These are phyloP conservation scores for Schizotus pectinicornis DNA, from an alignment of 2,888 invertebrate genomes.

Conservation along the genomic window DNA sequence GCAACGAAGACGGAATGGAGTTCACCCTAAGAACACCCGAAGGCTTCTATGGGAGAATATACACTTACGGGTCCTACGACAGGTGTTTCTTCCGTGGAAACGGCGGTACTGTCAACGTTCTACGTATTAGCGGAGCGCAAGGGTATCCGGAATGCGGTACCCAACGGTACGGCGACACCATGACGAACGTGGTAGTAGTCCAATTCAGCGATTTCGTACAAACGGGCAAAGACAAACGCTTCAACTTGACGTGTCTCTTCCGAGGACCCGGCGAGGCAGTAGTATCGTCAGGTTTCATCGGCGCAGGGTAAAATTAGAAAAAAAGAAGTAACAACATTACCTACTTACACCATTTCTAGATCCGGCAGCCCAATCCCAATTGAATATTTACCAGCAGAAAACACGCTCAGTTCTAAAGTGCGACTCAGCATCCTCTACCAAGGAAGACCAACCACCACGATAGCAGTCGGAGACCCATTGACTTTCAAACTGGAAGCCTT, in stretches of 20 bases:
- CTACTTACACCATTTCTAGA: slow-evolving; percentile 57
- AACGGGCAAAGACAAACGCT: slow-evolving; percentile 87
- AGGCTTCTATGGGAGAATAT: slow-evolving; percentile 88
- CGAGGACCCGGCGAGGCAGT: slow-evolving; percentile 92
- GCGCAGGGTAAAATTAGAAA: slow-evolving; percentile 70
- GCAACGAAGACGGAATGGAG: slow-evolving; percentile 94
- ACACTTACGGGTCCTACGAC: slow-evolving; percentile 91
- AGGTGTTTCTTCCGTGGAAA: slow-evolving; percentile 90
- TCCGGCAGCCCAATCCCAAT: slow-evolving; percentile 92
- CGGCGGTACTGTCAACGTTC: slow-evolving; percentile 81
- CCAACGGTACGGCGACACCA: slow-evolving; percentile 83
- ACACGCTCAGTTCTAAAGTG: slow-evolving; percentile 87
- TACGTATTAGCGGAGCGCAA: slow-evolving; percentile 86
- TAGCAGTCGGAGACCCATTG: slow-evolving; percentile 90
- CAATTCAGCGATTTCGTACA: slow-evolving; percentile 94
- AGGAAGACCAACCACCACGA: slow-evolving; percentile 89
- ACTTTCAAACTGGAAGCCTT: slow-evolving; percentile 89
- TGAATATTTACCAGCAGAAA: slow-evolving; percentile 90
- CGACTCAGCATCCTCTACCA: slow-evolving; percentile 86
- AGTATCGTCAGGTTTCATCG: slow-evolving; percentile 91
- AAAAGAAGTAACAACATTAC: not conserved
- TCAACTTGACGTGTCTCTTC: slow-evolving; percentile 91
- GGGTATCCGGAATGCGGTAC: slow-evolving; percentile 96
- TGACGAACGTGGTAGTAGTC: slow-evolving; percentile 93
- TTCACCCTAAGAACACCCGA: slow-evolving; percentile 88